Base-by-base conservation (phyloP, 2,888 invertebrate genomes). In the Pyralis farinalis region DNA sequence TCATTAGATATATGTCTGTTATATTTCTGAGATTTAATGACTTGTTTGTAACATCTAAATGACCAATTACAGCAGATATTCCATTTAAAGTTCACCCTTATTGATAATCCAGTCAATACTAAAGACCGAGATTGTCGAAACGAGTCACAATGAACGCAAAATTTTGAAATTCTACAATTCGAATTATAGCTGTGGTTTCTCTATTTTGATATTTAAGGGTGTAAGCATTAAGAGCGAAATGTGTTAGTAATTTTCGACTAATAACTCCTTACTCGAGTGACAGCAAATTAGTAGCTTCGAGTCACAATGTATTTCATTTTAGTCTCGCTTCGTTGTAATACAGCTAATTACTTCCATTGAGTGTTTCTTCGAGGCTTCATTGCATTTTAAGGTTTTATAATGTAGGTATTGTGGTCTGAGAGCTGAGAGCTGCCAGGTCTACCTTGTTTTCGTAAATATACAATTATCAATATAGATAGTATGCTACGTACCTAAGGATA, bases 261-360 rank as follows among this genome's bases (percentile, higher is more conserved):
- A 32, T 25, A 12, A 7, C 32, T 25, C 11, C 12, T 16, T 12
- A 25, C 32, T 28, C 16, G 10, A 39, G 16, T 39, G 39, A 7
- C 33, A 25, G 34, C 28, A 51, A 58, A 59, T 61, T 56, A 63
- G 61, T 48, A 52, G 38, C 52, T 63, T 42, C 50, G 49, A 37
- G 53, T 52, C 47, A 61, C 57, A 57, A 53, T 65, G 56, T 62
- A 65, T 60, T 64, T 65, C 47, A 70, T 64, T 69, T 64, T 50
- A 56, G 39, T 60, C 52, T 49, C 47, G 51, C 47, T 46, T 44
- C 52, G 52, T 58, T 56, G 55, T 64, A 59, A 63, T 63, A 58
- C 61, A 55, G 57, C 63, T 72, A 74, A 74, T 73, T 69, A 66
- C 60, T 53, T 63, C 53, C 61, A 64, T 67, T 60, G 56, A 59